Conservation (phyloP, 2,888 invertebrate genomes). For the Heliconius hortense region DNA sequence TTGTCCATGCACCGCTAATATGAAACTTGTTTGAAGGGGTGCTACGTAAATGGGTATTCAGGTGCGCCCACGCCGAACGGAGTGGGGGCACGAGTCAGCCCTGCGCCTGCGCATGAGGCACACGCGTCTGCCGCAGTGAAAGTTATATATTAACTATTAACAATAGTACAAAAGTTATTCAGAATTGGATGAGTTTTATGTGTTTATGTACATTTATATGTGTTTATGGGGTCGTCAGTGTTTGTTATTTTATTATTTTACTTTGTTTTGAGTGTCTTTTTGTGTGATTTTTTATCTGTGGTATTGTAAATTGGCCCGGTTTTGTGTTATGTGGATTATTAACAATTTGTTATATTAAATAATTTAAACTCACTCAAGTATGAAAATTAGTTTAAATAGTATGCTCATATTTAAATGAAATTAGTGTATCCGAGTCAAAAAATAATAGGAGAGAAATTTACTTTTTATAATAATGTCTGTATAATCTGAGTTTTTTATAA, state of each 20-base stretch:
- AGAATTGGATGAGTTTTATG: conserved; percentile 19
- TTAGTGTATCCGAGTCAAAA: neutral
- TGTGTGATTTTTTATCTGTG: neutral
- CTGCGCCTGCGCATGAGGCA: conserved; percentile 68
- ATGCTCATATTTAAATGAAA: neutral
- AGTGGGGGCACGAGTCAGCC: conserved; percentile 70
- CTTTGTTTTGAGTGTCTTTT: neutral
- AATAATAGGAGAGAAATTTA: neutral
- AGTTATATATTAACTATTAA: conserved; percentile 31
- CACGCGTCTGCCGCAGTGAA: conserved; percentile 57
- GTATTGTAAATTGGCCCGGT: neutral
- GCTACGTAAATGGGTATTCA: conserved; percentile 71
- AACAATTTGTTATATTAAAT: neutral
- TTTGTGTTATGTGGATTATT: neutral
- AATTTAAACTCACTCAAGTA: neutral
- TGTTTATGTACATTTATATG: conserved; percentile 26
- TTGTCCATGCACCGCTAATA: conserved; percentile 45
- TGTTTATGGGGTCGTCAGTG: conserved; percentile 25
- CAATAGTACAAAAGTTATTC: conserved; percentile 25
- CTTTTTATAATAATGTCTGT: neutral
- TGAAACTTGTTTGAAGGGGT: conserved; percentile 56
- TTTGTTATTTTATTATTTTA: conserved; percentile 9
- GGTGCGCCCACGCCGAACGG: conserved; percentile 66
- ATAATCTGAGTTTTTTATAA: neutral
- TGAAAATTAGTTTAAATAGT: neutral